Conservation (phyloP, 1,140 invertebrate genomes). For the Thalassaphorura encarpata region DNA sequence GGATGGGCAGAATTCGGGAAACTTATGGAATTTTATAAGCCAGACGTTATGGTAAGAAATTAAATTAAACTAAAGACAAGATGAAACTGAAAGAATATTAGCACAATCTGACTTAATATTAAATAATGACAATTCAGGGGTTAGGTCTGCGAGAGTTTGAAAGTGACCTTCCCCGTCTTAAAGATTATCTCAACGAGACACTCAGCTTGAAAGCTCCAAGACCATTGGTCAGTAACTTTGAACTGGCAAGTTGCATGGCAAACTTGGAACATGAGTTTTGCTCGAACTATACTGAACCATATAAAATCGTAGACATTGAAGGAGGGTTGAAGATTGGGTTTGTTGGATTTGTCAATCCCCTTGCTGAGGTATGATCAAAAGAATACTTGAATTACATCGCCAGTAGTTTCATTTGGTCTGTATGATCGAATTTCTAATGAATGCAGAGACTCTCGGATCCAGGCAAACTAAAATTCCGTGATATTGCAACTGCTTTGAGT, state of each 20-base stretch:
- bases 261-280: constrained; percentile 1
- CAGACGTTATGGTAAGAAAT: not conserved
- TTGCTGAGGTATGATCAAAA: not conserved
- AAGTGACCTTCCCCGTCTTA: not conserved
- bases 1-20: constrained; percentile 4
- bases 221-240: too few species aligned
- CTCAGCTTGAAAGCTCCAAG: too few species aligned
- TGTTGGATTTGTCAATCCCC: constrained; percentile 7
- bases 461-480: not conserved
- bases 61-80: too few species aligned
- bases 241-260: not conserved
- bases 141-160: constrained; percentile 8
- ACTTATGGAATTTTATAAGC: not conserved
- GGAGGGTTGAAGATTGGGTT: not conserved
- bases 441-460: constrained; percentile 4
- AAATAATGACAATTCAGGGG: not conserved
- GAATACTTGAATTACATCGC: not conserved
- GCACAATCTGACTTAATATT: too few species aligned
- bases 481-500: not conserved
- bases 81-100: too few species aligned
- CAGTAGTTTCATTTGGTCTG: not conserved
- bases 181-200: not conserved
- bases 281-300: too few species aligned
- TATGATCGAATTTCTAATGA: not conserved
- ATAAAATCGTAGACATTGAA: not conserved